Evolutionary conservation across 30 jellyfish, hydroid and myxozoan genomes (phyloP), one percentile per base, ranked within the genome.

Genomic region (Turritopsis rubra): DNA sequence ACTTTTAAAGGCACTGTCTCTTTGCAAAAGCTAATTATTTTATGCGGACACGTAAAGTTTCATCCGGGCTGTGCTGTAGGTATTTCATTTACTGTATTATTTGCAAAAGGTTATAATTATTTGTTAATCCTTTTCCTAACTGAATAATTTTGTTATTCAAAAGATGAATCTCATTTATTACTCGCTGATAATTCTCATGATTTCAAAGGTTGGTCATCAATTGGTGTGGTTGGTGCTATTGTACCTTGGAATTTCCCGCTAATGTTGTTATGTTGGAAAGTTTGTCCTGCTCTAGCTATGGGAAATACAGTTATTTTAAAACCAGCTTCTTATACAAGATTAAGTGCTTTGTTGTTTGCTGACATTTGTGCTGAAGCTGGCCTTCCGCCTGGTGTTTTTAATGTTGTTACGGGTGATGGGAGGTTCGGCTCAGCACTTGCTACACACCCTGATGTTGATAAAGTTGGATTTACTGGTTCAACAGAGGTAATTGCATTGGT

Each of bases 361-460:
- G 98, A 93, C 41, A 93, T 93, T 28, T 93, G 98, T 79, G 96
- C 98, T 0, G 98, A 93, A 81, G 98, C 98, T 70, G 98, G 98
- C 29, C 88, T 93, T 9, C 98, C 98, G n/a, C 93, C 98, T n/a
- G 98, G 98, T 52, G 98, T 93, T 23, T 93, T 93, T 70, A 93
- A 93, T 82, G 96, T 93, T 75, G 91, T 93, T 73, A 93, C 98
- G 30, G 98, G 98, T 18, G 91, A 95, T 52, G 98, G 98, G 18
- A 75, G 96, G 17, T 93, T 93, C 88, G 98, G 98, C 21, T 85
- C 96, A 75, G 54, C 85, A 81, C 80, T 93, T 17, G 98, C 98
- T 18, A 84, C 91, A 1, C 98, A 93, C 65, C 96, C 95, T 29
- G 90, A 83, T 80, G 96, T 93, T 17, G 96, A 85, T 72, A 93